These are phyloP conservation scores for Nezara viridula DNA, from an alignment of 2,888 invertebrate species.

Conservation along the genomic window DNA sequence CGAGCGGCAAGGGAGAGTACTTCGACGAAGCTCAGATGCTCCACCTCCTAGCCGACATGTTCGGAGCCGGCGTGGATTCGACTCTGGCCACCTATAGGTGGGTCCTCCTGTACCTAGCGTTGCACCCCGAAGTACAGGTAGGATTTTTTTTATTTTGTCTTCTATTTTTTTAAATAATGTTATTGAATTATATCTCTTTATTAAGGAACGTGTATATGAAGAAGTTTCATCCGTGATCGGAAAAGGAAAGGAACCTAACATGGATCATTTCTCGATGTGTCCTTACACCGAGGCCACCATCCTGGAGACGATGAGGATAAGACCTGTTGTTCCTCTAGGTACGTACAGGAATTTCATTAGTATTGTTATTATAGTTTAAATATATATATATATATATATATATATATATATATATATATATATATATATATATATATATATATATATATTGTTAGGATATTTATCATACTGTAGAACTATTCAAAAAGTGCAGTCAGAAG, in stretches of 20 bases:
- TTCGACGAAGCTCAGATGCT: constrained; percentile 79
- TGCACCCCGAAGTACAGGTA: constrained; percentile 78
- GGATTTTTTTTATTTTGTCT: not conserved
- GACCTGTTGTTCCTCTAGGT: constrained; percentile 83
- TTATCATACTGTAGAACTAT: no score
- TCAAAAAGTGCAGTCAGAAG: no score
- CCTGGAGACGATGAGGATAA: constrained; percentile 83
- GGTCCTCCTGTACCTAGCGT: constrained; percentile 84
- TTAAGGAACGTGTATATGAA: constrained; percentile 66
- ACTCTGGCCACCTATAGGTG: constrained; percentile 84
- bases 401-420: no score
- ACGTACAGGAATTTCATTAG: not conserved
- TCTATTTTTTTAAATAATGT: no score
- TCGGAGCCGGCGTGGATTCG: constrained; percentile 90
- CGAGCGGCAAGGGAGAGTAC: constrained; percentile 68
- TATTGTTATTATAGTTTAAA: not conserved
- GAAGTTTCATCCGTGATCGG: constrained; percentile 66
- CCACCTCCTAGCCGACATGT: constrained; percentile 84
- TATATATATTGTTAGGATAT: no score
- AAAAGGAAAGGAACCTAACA: constrained; percentile 68
- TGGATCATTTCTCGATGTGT: constrained; percentile 73
- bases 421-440: no score
- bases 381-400: not conserved
- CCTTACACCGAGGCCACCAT: constrained; percentile 81
- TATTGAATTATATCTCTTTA: no score